phyloP scores from a whole-genome alignment of 2,113 vertebrate species.

The Bagarius yarrelli region DNA sequence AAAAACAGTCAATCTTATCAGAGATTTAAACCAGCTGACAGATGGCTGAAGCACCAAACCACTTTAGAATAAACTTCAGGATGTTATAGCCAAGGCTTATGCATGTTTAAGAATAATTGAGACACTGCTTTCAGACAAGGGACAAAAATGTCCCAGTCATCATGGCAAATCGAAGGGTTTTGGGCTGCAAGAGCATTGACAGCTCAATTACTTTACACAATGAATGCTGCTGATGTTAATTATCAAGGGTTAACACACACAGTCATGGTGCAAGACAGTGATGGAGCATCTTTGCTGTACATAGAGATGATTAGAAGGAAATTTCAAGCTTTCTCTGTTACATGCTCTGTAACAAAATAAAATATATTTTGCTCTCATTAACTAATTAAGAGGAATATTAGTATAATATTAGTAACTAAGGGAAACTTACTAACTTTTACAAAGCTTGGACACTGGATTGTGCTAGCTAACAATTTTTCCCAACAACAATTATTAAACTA shows the following conservation, averaged over 20 bases:
- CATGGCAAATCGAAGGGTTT: slow-evolving; percentile 45
- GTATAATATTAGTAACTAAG: neutral
- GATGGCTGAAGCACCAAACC: neutral
- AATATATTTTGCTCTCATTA: neutral
- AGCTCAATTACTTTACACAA: slow-evolving; percentile 47
- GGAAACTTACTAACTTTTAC: neutral
- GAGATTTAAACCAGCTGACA: neutral
- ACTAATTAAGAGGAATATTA: neutral
- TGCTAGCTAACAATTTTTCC: neutral
- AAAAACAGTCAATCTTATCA: too few species aligned
- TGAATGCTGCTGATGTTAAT: slow-evolving; percentile 47
- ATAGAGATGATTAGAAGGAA: neutral
- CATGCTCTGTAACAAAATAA: too few species aligned
- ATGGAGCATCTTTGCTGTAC: slow-evolving; percentile 6
- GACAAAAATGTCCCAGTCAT: slow-evolving; percentile 37
- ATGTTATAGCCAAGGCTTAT: slow-evolving; percentile 4
- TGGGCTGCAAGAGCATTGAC: slow-evolving; percentile 40
- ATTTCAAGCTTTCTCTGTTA: neutral
- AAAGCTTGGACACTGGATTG: neutral
- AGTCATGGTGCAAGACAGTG: slow-evolving; percentile 10
- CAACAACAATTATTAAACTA: too few species aligned
- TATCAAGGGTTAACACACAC: slow-evolving; percentile 47
- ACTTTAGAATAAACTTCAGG: slow-evolving; percentile 29
- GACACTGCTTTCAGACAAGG: slow-evolving; percentile 24
- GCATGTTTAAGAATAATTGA: slow-evolving; percentile 18